These are phyloP conservation scores for Scomber scombrus DNA, from an alignment of 2,113 vertebrate species.

Conservation along the genomic window DNA sequence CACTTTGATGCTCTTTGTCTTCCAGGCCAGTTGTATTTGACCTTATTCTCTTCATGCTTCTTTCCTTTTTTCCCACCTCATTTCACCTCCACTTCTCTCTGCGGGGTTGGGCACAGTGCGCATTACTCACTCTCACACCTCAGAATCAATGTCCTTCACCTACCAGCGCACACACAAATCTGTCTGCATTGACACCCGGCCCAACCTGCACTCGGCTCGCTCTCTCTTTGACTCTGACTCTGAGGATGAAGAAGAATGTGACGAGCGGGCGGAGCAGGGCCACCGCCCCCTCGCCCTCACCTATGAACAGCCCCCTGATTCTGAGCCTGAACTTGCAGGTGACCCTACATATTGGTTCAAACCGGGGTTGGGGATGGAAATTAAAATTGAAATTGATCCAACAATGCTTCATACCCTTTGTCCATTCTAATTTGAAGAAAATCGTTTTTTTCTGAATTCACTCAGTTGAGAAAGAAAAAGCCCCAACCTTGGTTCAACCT, in stretches of 20 bases:
- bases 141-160: slow-evolving; percentile 97
- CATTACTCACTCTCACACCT: slow-evolving; percentile 94
- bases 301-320: slow-evolving; percentile 66
- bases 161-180: slow-evolving; percentile 96
- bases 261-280: slow-evolving; percentile 42
- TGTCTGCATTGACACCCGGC: slow-evolving; percentile 93
- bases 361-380: slow-evolving; percentile 2
- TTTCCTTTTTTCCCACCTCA: slow-evolving; percentile 4
- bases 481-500: slow-evolving; percentile 4
- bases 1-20: slow-evolving; percentile 25
- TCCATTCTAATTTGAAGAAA: neutral
- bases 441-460: neutral
- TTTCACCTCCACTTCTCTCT: slow-evolving; percentile 50
- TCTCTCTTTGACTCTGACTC: slow-evolving; percentile 88
- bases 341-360: slow-evolving; percentile 83
- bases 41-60: slow-evolving; percentile 26
- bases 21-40: slow-evolving; percentile 34
- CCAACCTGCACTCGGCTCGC: slow-evolving; percentile 85
- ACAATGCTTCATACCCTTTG: neutral
- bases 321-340: slow-evolving; percentile 91
- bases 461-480: slow-evolving; percentile 20
- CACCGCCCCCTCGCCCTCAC: slow-evolving; percentile 82
- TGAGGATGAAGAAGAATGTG: slow-evolving; percentile 79
- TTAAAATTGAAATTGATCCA: neutral
- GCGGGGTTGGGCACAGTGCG: slow-evolving; percentile 85